Evolutionary conservation across 2,888 invertebrate genomes (phyloP), one percentile per base, ranked within the genome.

Genomic region (Lamproptera curius): DNA sequence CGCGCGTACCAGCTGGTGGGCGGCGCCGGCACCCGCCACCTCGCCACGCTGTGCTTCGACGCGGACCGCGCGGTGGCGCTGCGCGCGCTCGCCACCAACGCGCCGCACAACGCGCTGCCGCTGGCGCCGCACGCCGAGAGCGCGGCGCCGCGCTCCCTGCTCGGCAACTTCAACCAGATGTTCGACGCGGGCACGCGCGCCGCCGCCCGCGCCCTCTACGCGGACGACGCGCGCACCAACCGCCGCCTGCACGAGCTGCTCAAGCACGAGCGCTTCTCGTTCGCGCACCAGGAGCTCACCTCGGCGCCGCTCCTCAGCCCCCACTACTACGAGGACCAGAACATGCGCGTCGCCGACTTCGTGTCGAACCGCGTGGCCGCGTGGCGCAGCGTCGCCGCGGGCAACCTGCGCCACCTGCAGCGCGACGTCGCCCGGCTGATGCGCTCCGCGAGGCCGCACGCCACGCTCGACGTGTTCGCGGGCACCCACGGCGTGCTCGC

Each of bases 131-230:
- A 83, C 67, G 8, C 23, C 26, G 73, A 76, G 28, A 51, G 14
- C 43, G 34, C 54, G 55, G 61, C 67, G 31, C 81, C 83, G 57
- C 78, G 82, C 55, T 73, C 70, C 52, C 61, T 88, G 52, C 71
- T 88, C 57, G 86, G 84, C 59, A 85, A 82, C 73, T 81, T 88
- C 70, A 76, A 81, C 63, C 76, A 78, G 57, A 82, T 86, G 86
- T 83, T 87, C 70, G 87, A 86, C 70, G 66, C 76, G 28, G 54
- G 52, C 39, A 78, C 76, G 31, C 70, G 82, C 9, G 62, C 44
- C 57, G 78, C 72, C 61, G 82, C 85, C 46, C 77, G 76, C 56
- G 61, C 56, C 1, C 72, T 88, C n/a, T 85, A 72, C 70, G 65
- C 76, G 5, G 81, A 84, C 67, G 79, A 77, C 56, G 67, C 44